phyloP scores from a whole-genome alignment of 2,113 vertebrate genomes.

The Eulacestoma nigropectus region DNA sequence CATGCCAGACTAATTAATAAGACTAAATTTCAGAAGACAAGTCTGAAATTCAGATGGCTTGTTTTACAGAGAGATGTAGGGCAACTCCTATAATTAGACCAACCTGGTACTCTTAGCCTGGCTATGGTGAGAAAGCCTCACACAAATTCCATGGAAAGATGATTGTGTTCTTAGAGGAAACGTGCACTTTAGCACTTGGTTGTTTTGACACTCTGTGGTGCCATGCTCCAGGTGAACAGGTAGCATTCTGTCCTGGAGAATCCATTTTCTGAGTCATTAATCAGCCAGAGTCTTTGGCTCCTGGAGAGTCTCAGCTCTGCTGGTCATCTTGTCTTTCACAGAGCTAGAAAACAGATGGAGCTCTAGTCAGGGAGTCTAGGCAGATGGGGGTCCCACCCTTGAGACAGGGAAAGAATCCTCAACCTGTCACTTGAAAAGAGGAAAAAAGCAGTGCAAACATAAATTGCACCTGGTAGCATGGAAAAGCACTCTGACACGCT shows the following conservation, averaged over 20 bases:
- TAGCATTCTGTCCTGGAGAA: background rate
- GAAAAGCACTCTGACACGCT: background rate
- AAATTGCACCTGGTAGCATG: background rate
- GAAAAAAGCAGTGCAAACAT: background rate
- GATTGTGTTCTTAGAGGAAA: background rate
- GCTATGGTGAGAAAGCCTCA: background rate
- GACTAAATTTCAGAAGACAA: background rate
- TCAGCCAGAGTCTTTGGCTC: background rate
- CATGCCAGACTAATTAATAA: background rate
- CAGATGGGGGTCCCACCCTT: background rate
- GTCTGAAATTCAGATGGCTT: background rate
- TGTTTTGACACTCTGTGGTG: background rate
- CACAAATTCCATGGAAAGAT: background rate
- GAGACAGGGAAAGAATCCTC: background rate
- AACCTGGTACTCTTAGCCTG: background rate
- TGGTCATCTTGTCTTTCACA: background rate
- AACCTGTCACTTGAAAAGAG: background rate
- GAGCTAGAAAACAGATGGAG: background rate
- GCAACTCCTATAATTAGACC: background rate
- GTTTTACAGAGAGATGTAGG: background rate
- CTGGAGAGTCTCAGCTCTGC: background rate
- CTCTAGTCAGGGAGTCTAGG: background rate
- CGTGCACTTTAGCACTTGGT: background rate
- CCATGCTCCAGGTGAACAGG: background rate
- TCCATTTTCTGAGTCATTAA: background rate